Evolutionary conservation across 1,140 invertebrate genomes (phyloP), one percentile per base, ranked within the genome.

Genomic region (Rhagoletis zephyria): DNA sequence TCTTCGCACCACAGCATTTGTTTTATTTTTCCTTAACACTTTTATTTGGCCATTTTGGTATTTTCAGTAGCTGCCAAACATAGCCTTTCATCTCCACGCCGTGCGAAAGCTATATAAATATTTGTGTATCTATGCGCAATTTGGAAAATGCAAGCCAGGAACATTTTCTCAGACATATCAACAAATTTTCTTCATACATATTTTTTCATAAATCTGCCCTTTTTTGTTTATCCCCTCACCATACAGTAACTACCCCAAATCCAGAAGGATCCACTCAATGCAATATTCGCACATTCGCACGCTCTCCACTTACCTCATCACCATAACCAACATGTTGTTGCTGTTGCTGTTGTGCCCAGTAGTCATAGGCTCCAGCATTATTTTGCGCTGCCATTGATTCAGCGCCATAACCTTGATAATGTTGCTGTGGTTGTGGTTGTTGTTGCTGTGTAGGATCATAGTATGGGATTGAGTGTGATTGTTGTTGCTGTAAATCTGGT

Each of bases 381-480:
- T 88, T 60, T 77, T 88, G 87, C 45, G 51, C 16, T 74, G 88
- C 87, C 61, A 85, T 30, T 7, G 51, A 85, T 48, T 45, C 51
- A 6, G 85, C 30, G 30, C 65, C 60, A 87, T 88, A 87, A 14
- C 70, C 70, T 81, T 51, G 74, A 56, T 81, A 81, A 56, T 7
- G 48, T 19, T 81, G 74, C 42, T 91, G n/a, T n/a, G n/a, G n/a
- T n/a, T n/a, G n/a, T n/a, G n/a, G 89, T 51, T 90, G 90, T 87
- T 42, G 74, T 10, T 87, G 67, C 12, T 70, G 67, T 88, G 89
- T 89, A 42, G 90, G 89, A 89, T 91, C 90, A 67, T 92, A 92
- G 65, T 91, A 91, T n/a, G 87, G 56, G 12, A 87, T 89, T 42
- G 86, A 56, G 60, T 87, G 42, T 10, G 74, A 85, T 48, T 89